These are phyloP conservation scores for Arion vulgaris DNA, from an alignment of 1,140 invertebrate genomes.

Conservation along the genomic window DNA sequence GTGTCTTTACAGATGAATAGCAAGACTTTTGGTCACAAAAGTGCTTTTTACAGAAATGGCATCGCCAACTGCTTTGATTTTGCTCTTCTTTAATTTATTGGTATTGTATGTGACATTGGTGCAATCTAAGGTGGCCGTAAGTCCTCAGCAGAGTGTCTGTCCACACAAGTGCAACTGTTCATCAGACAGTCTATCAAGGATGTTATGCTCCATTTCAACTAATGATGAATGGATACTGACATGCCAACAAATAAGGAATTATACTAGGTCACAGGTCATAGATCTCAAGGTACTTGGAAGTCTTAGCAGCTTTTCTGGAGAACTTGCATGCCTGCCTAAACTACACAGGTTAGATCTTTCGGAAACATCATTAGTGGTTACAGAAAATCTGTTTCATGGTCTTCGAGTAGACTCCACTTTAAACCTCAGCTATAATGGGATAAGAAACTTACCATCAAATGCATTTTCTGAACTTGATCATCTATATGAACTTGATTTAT, in stretches of 20 bases:
- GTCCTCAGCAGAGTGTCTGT: neutral
- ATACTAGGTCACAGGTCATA: neutral
- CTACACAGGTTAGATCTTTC: conserved; percentile 22
- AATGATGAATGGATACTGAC: neutral
- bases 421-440: conserved; percentile 44
- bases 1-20: neutral
- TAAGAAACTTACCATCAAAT: conserved; percentile 19
- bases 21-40: neutral
- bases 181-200: neutral
- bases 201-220: neutral
- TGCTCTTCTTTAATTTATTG: neutral
- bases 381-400: conserved; percentile 27
- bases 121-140: neutral
- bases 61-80: neutral
- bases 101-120: neutral
- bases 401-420: conserved; percentile 32
- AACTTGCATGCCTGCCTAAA: conserved; percentile 4
- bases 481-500: conserved; percentile 48
- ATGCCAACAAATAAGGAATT: neutral
- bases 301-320: neutral
- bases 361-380: neutral
- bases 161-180: neutral
- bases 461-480: conserved; percentile 34
- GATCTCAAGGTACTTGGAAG: neutral
- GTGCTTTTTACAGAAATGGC: neutral